These are phyloP conservation scores for Colius striatus DNA, from an alignment of 2,113 vertebrate species.

Conservation along the genomic window DNA sequence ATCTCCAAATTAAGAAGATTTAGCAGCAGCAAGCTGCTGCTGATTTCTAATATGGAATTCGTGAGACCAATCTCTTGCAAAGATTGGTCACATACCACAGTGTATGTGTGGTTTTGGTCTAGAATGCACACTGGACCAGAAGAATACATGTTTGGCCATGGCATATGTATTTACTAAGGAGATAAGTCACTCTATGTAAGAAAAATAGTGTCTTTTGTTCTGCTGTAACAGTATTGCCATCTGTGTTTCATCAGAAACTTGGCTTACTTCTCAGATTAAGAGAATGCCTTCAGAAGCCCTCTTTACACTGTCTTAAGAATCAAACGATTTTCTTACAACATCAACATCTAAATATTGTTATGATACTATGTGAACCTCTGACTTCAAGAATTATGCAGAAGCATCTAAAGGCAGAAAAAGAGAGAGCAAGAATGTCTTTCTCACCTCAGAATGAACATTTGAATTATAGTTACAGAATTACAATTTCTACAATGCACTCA, in stretches of 20 bases:
- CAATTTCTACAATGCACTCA: not conserved
- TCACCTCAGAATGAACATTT: not conserved
- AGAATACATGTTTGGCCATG: not conserved
- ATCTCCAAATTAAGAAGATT: not conserved
- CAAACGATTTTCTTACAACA: not conserved
- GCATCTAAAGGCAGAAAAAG: not conserved
- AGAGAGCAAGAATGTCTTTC: not conserved
- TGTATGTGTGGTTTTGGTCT: not conserved
- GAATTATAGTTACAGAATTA: not conserved
- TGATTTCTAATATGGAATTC: not conserved
- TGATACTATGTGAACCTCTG: not conserved
- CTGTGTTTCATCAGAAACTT: conserved; percentile 21
- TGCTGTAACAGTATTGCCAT: not conserved
- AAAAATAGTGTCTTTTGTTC: not conserved
- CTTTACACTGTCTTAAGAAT: not conserved
- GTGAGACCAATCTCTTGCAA: not conserved
- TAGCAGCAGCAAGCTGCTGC: not conserved
- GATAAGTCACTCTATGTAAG: not conserved
- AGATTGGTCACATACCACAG: not conserved
- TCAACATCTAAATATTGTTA: not conserved
- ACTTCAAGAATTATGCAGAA: not conserved
- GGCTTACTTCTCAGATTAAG: not conserved
- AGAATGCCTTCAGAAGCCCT: not conserved
- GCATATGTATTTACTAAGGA: not conserved
- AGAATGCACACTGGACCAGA: not conserved